Evolutionary conservation across 2,888 invertebrate species (phyloP).

Genomic region (Pammene fasciana): DNA sequence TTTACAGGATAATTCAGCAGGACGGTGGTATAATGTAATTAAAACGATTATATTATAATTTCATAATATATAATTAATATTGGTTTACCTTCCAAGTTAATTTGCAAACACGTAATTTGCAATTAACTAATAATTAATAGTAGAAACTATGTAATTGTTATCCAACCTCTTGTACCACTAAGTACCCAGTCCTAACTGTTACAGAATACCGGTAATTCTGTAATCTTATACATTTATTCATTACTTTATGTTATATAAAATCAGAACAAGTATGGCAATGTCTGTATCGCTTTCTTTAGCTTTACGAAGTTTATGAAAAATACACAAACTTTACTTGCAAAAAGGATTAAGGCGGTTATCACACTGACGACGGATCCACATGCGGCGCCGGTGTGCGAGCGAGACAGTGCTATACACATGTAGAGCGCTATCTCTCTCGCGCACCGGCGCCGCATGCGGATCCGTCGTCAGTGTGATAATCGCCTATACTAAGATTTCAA

Average conservation of each 20-base stretch:
- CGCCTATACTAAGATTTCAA: constrained; percentile 10
- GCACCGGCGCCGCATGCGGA: no score
- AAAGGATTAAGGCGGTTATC: no score
- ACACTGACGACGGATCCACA: no score
- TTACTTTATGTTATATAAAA: constrained; percentile 21
- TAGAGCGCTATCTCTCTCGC: no score
- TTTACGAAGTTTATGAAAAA: constrained; percentile 6
- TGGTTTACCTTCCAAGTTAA: background rate
- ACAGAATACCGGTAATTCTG: constrained; percentile 27
- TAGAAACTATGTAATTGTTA: constrained; percentile 31
- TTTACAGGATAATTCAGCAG: no score
- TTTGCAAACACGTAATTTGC: constrained; percentile 16
- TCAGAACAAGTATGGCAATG: constrained; percentile 5
- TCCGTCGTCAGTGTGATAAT: no score
- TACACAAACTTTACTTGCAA: background rate
- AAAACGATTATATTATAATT: constrained; percentile 1
- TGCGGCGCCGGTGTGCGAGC: no score
- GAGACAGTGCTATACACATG: no score
- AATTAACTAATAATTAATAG: constrained; percentile 25
- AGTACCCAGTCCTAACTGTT: constrained; percentile 17
- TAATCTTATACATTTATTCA: constrained; percentile 27
- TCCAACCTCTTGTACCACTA: constrained; percentile 21
- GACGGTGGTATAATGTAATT: background rate
- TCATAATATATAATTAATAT: constrained; percentile 5
- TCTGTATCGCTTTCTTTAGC: background rate